A percentile compares a stretch with the other conserved stretches of the same genome.
These are phyloP conservation scores for Apotomis turbidana DNA, from an alignment of 2,888 invertebrate species.

Conservation along the genomic window DNA sequence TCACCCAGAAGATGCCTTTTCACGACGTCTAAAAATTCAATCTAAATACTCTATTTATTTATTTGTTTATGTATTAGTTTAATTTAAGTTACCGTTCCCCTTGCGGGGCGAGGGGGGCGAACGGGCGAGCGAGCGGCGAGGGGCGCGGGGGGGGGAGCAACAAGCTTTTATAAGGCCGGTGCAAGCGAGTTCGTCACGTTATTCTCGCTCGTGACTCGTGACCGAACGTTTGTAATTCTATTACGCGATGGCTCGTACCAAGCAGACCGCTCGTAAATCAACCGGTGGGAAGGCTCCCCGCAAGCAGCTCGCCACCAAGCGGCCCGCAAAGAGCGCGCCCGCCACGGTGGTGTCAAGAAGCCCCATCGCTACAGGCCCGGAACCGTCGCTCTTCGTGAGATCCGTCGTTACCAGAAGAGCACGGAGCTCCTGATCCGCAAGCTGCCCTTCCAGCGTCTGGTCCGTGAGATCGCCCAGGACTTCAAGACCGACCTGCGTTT, in stretches of 20 bases:
- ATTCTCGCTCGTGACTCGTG: no score
- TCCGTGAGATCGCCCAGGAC: slow-evolving; percentile 96
- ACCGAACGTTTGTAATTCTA: no score
- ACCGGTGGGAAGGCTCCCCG: slow-evolving; percentile 96
- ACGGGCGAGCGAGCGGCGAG: no score
- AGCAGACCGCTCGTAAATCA: slow-evolving; percentile 95
- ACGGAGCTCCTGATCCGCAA: slow-evolving; percentile 95
- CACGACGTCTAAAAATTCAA: no score
- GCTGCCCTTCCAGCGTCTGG: slow-evolving; percentile 93
- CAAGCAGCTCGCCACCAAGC: slow-evolving; percentile 86
- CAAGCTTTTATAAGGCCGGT: no score
- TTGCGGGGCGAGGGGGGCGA: no score
- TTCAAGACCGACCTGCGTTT: slow-evolving; percentile 96
- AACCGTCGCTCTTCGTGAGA: slow-evolving; percentile 95
- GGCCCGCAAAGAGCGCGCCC: slow-evolving; percentile 93
- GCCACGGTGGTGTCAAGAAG: slow-evolving; percentile 95
- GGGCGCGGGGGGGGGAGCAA: no score
- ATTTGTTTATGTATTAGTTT: no score
- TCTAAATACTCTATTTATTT: no score
- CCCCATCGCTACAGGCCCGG: slow-evolving; percentile 93
- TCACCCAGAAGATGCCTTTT: no score
- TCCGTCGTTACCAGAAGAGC: slow-evolving; percentile 95
- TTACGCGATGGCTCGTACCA: slow-evolving; percentile 85
- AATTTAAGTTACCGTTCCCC: no score
- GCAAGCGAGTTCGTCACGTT: no score